Percentiles rank a stretch among this genome's conserved stretches.
Evolutionary conservation across 1,140 invertebrate genomes (phyloP).

Genomic region (Theocolax elegans): DNA sequence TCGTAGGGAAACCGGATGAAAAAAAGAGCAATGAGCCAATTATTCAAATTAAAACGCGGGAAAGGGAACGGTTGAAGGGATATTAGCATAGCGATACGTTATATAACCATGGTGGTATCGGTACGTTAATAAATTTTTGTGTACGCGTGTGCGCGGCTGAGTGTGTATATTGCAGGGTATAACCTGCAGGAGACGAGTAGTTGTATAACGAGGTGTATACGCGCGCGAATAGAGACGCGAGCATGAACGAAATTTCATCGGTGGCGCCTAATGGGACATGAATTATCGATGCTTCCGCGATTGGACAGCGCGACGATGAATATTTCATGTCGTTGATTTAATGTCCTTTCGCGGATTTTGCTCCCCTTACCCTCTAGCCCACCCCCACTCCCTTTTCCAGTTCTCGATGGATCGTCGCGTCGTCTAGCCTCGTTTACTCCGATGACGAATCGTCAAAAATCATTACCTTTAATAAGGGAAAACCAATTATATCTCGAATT

Average conservation of each 20-base stretch:
- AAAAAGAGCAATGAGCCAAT: no score
- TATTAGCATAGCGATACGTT: no score
- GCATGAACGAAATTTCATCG: slow-evolving; percentile 26
- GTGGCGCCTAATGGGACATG: slow-evolving; percentile 8
- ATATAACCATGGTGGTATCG: no score
- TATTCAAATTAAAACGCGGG: no score
- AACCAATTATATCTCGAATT: background rate
- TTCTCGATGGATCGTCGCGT: slow-evolving; percentile 1
- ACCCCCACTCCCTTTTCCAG: background rate
- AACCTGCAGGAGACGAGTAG: no score
- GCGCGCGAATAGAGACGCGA: background rate
- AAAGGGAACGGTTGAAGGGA: no score
- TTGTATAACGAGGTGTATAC: no score
- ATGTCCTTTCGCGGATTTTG: slow-evolving; percentile 18
- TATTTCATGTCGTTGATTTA: slow-evolving; percentile 30
- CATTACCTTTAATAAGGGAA: background rate
- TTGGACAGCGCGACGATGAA: slow-evolving; percentile 20
- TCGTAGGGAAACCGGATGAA: no score
- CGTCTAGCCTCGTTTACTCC: background rate
- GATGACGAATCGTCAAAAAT: slow-evolving; percentile 23
- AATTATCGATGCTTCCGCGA: slow-evolving; percentile 23
- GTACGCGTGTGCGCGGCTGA: no score
- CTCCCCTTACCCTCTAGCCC: background rate
- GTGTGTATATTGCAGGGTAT: no score
- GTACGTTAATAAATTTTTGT: no score